These are phyloP conservation scores for Lepisosteus osseus DNA, from an alignment of 2,113 vertebrate genomes.

Conservation along the genomic window DNA sequence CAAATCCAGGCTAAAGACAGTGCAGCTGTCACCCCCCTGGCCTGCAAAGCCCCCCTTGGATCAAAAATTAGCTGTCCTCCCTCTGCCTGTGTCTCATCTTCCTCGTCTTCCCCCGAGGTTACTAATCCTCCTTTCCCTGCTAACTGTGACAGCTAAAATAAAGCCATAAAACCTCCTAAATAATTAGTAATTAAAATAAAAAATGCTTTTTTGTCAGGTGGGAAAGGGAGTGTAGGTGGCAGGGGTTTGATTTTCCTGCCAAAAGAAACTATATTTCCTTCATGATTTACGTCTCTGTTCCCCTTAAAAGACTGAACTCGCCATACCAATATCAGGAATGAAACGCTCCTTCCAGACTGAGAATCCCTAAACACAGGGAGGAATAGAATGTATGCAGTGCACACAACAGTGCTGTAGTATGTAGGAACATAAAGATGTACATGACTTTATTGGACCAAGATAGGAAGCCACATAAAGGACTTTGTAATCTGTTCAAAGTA, in stretches of 20 bases:
- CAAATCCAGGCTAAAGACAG: constrained; percentile 80
- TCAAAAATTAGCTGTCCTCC: constrained; percentile 84
- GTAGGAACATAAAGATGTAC: not conserved
- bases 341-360: constrained; percentile 27
- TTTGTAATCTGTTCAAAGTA: constrained; percentile 49
- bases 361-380: not conserved
- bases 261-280: constrained; percentile 23
- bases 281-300: constrained; percentile 34
- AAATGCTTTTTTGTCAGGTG: constrained; percentile 46
- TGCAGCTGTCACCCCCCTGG: constrained; percentile 80
- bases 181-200: constrained; percentile 74
- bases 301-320: constrained; percentile 2
- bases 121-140: constrained; percentile 72
- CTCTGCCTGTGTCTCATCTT: constrained; percentile 71
- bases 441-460: constrained; percentile 21
- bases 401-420: not conserved
- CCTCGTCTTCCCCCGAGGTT: constrained; percentile 70
- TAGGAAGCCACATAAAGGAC: constrained; percentile 31
- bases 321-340: constrained; percentile 34
- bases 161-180: constrained; percentile 72
- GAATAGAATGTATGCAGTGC: not conserved
- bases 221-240: constrained; percentile 40
- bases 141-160: constrained; percentile 76
- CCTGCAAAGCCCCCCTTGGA: constrained; percentile 80
- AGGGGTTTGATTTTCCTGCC: constrained; percentile 32